These are phyloP conservation scores for Eubasilissa regina DNA, from an alignment of 1,140 invertebrate genomes.

Conservation along the genomic window DNA sequence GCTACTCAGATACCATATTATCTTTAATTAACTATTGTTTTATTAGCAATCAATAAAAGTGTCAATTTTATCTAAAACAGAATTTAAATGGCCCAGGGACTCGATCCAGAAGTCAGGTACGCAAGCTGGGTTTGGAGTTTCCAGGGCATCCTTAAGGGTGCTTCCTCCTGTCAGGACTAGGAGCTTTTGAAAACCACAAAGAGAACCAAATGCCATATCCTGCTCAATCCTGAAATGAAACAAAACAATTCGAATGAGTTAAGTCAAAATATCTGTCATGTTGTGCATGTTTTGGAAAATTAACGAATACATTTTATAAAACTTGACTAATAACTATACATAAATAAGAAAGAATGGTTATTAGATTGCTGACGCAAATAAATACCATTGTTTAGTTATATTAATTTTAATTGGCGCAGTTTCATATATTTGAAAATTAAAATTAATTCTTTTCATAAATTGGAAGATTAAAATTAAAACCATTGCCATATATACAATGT, in stretches of 20 bases:
- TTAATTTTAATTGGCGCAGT: neutral
- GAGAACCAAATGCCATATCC: slow-evolving; percentile 69
- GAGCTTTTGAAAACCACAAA: slow-evolving; percentile 68
- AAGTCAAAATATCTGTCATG: slow-evolving; percentile 2
- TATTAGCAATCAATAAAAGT: neutral
- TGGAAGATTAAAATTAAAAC: too few relatives aligned
- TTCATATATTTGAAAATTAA: too few relatives aligned
- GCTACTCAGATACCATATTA: neutral
- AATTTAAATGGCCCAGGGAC: slow-evolving; percentile 49
- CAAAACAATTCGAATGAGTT: slow-evolving; percentile 26
- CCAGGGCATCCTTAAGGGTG: slow-evolving; percentile 52
- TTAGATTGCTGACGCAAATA: neutral
- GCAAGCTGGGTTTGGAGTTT: neutral
- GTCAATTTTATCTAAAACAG: slow-evolving; percentile 52
- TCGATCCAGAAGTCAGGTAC: slow-evolving; percentile 65
- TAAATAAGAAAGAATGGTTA: neutral
- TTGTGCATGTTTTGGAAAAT: neutral
- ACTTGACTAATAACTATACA: neutral
- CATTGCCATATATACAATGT: too few relatives aligned
- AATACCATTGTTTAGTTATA: neutral
- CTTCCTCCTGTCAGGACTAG: slow-evolving; percentile 67
- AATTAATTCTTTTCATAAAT: too few relatives aligned
- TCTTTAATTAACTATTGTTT: neutral
- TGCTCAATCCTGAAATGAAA: slow-evolving; percentile 62
- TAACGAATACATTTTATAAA: neutral